phyloP scores from a whole-genome alignment of 2,113 vertebrate species.

The Aegotheles bennettii region DNA sequence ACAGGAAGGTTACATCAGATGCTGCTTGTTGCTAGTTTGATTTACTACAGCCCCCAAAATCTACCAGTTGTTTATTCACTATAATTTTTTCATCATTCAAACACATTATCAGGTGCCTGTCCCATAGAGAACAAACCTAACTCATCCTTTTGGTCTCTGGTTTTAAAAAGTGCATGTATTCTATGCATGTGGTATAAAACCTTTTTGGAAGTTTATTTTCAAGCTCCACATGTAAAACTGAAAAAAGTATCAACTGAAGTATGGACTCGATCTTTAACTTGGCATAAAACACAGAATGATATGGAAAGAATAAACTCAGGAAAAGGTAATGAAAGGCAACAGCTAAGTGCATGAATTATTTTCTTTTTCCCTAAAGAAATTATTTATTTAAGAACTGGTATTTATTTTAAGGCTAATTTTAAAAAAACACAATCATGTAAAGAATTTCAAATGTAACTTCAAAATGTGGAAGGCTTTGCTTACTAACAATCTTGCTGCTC shows the following conservation, averaged over 20 bases:
- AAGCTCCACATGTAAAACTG: background rate
- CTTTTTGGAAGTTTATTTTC: background rate
- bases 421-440: background rate
- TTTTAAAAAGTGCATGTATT: background rate
- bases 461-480: background rate
- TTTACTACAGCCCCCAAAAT: background rate
- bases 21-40: background rate
- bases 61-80: background rate
- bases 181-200: background rate
- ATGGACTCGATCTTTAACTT: background rate
- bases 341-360: background rate
- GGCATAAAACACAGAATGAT: background rate
- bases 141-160: background rate
- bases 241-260: background rate
- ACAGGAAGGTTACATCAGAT: background rate
- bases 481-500: background rate
- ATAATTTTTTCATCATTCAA: background rate
- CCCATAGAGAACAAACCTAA: background rate
- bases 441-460: background rate
- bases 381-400: background rate
- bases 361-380: background rate
- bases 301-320: background rate
- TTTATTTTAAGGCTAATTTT: background rate
- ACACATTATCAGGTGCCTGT: background rate
- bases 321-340: background rate